Base-by-base conservation (phyloP, 2,797 vertebrate species). In the Phalloptychus januarius region DNA sequence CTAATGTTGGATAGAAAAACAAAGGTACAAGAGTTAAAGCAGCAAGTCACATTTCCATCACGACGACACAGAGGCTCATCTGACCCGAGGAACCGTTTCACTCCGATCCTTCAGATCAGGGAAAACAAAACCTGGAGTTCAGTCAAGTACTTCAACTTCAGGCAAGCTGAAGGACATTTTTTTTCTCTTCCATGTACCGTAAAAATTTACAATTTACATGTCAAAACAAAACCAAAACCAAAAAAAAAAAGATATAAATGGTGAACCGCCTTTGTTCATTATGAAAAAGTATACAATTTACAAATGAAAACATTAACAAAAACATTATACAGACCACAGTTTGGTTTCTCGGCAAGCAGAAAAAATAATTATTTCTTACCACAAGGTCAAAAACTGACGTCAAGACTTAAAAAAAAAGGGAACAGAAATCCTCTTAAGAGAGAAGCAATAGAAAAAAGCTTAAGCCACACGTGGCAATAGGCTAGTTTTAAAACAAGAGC, bases 321-420 rank as follows among this genome's bases (percentile, higher is more conserved):
- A 93, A 93, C 84, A 91, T 85, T 90, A 87, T 89, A 95, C 92
- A 93, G 93, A 95, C 93, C 94, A 94, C 95, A 94, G 93, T 95
- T 95, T 95, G 94, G 93, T 95, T 94, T 92, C 12, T 94, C 86
- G 90, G 93, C 92, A 94, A 95, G 94, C 92, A 90, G 81, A 90
- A 83, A 83, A 36, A 88, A 86, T 81, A 83, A 74, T n/a, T n/a
- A 78, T 79, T 88, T 93, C 86, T 93, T 87, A 90, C 90, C 91
- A 94, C 87, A 92, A 93, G 91, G 85, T 91, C 83, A 89, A 91
- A 92, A 91, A 85, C 77, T 71, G 86, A 94, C 84, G 91, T 90
- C 84, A 88, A 87, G 81, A 92, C 88, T 87, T 91, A 5, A 81
- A 90, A 84, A 82, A 85, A 61, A 52, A 52, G 56, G 88, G 87